A percentile compares a stretch with the other conserved stretches of the same genome.
These are phyloP conservation scores for Euura lappo DNA, from an alignment of 1,140 invertebrate genomes.

Conservation along the genomic window DNA sequence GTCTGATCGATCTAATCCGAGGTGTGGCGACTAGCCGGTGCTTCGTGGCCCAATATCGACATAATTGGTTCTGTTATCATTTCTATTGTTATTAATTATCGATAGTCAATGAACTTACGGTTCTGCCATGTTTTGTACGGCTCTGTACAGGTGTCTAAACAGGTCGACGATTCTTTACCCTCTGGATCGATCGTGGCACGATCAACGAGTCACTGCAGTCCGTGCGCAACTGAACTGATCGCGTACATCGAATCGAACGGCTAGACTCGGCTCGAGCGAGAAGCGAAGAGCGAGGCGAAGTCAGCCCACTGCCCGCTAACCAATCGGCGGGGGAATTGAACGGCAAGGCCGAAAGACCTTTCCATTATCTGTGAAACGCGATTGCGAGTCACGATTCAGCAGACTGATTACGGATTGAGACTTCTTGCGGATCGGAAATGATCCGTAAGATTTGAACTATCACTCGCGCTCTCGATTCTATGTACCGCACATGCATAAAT, in stretches of 20 bases:
- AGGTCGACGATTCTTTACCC: background rate
- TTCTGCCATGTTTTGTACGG: slow-evolving; percentile 36
- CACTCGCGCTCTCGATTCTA: too few relatives aligned
- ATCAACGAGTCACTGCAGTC: slow-evolving; percentile 41
- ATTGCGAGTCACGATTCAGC: slow-evolving; percentile 3
- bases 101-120: slow-evolving; percentile 35
- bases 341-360: slow-evolving; percentile 17
- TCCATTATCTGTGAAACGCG: slow-evolving; percentile 15
- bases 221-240: slow-evolving; percentile 1
- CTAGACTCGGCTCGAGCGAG: background rate
- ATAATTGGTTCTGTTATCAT: too few relatives aligned
- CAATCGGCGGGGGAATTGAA: slow-evolving; percentile 32
- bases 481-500: too few relatives aligned
- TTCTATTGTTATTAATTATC: too few relatives aligned
- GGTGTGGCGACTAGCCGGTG: too few relatives aligned
- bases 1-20: too few relatives aligned
- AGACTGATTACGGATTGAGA: background rate
- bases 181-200: background rate
- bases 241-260: background rate
- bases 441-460: too few relatives aligned
- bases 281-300: background rate
- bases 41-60: too few relatives aligned
- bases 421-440: too few relatives aligned
- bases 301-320: slow-evolving; percentile 38
- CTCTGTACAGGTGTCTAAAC: background rate